A percentile compares a stretch with the other conserved stretches of the same genome.
Evolutionary conservation across 2,888 invertebrate species (phyloP).

Genomic region (Tiliacea aurago): DNA sequence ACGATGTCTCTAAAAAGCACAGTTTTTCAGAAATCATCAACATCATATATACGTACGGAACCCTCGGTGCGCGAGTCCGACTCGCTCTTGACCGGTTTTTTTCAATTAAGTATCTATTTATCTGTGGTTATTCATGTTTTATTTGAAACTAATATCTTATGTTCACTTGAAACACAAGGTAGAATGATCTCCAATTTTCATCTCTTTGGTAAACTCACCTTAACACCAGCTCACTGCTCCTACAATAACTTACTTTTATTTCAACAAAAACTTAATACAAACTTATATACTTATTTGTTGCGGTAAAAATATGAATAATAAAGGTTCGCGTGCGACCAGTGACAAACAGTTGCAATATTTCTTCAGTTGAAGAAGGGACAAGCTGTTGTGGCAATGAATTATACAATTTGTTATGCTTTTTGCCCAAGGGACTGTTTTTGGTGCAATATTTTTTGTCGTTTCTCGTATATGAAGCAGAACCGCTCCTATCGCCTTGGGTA

Average conservation of each 20-base stretch:
- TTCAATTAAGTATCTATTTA: too few species aligned
- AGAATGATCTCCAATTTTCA: not conserved
- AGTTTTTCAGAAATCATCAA: too few species aligned
- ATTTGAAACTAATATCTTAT: too few species aligned
- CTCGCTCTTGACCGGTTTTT: too few species aligned
- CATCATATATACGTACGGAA: too few species aligned
- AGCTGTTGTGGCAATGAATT: slow-evolving; percentile 74
- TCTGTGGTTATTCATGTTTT: too few species aligned
- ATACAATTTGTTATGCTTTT: slow-evolving; percentile 80
- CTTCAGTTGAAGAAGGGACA: slow-evolving; percentile 71
- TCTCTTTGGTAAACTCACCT: not conserved
- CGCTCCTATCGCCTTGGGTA: too few species aligned
- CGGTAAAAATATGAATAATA: slow-evolving; percentile 59
- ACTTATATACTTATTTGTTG: slow-evolving; percentile 24
- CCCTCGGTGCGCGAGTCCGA: too few species aligned
- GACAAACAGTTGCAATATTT: slow-evolving; percentile 77
- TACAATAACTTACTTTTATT: not conserved
- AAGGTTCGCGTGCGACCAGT: slow-evolving; percentile 67
- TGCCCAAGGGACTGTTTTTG: slow-evolving; percentile 55
- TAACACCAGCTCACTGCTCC: not conserved
- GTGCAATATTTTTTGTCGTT: slow-evolving; percentile 8
- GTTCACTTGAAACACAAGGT: too few species aligned
- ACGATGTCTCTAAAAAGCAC: too few species aligned
- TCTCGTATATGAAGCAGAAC: too few species aligned
- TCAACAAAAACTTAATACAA: slow-evolving; percentile 13